phyloP scores from a whole-genome alignment of 2,797 vertebrate species.

The Acrossocheilus wenchowensis region DNA sequence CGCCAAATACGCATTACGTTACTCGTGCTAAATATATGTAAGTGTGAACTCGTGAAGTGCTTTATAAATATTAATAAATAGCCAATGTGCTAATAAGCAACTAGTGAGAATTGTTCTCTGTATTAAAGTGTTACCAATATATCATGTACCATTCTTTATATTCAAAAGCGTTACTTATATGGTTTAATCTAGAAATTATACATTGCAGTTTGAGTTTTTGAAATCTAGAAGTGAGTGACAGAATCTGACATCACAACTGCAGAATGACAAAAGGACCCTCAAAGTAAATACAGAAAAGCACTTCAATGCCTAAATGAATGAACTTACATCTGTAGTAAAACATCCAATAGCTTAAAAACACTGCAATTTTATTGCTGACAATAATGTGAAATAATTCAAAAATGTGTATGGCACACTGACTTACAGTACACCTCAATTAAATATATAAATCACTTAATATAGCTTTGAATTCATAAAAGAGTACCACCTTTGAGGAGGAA shows the following conservation, averaged over 20 bases:
- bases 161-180: background rate
- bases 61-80: no score
- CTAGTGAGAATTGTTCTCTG: no score
- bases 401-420: background rate
- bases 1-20: no score
- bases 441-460: background rate
- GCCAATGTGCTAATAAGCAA: no score
- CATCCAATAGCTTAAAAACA: background rate
- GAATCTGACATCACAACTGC: background rate
- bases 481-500: slow-evolving; percentile 77
- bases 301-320: background rate
- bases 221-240: background rate
- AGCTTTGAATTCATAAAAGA: background rate
- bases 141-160: background rate
- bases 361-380: background rate
- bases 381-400: background rate
- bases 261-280: background rate
- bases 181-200: background rate
- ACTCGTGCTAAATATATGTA: no score
- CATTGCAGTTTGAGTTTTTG: background rate
- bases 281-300: background rate
- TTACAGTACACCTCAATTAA: background rate
- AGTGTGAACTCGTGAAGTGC: no score
- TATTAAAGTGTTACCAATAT: no score
- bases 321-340: background rate